Percentiles rank a stretch among this genome's conserved stretches.
Conservation (phyloP, 2,888 invertebrate species). For the Ectropis crepuscularia region DNA sequence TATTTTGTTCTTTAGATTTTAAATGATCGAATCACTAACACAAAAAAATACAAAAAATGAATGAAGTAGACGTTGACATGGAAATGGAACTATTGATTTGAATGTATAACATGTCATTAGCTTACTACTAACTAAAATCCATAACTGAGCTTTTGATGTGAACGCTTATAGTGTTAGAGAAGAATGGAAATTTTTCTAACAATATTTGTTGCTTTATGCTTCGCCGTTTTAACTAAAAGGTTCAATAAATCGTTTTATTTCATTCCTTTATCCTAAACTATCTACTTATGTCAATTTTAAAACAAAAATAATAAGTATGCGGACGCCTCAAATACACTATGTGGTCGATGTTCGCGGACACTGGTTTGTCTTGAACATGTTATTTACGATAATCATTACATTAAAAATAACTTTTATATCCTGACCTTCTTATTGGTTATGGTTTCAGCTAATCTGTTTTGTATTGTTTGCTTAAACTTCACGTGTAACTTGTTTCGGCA, state of each 20-base stretch:
- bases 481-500: too few species aligned
- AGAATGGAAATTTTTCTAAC: neutral
- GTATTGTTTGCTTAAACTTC: too few species aligned
- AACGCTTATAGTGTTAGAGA: neutral
- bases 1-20: too few species aligned
- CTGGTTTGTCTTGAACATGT: slow-evolving; percentile 66
- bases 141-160: neutral
- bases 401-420: neutral
- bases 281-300: neutral
- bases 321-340: slow-evolving; percentile 58
- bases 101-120: neutral
- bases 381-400: neutral
- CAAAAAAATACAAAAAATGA: too few species aligned
- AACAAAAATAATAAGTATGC: slow-evolving; percentile 53
- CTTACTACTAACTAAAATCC: neutral
- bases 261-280: slow-evolving; percentile 45
- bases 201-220: slow-evolving; percentile 48
- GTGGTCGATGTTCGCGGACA: slow-evolving; percentile 74
- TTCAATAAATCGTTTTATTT: slow-evolving; percentile 37
- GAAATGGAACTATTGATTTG: neutral
- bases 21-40: too few species aligned
- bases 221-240: slow-evolving; percentile 46
- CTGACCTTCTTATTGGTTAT: too few species aligned
- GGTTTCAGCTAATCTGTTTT: too few species aligned
- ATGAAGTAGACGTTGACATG: too few species aligned